phyloP scores from a whole-genome alignment of 2,888 invertebrate species.

The Sminthurinus aureus region DNA sequence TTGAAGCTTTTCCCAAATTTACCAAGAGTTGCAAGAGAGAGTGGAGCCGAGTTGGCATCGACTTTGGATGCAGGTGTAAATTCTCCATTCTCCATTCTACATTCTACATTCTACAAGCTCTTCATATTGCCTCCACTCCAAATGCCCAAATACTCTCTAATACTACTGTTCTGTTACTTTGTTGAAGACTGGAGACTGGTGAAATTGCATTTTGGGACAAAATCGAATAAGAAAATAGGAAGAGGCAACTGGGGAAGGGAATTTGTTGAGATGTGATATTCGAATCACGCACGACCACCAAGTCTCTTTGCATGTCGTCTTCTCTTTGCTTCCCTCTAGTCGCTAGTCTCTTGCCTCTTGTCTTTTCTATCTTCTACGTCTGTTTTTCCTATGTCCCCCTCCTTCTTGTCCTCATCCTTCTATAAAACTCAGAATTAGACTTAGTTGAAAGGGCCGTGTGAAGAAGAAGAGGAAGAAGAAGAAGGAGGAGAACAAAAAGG shows the following conservation, averaged over 20 bases:
- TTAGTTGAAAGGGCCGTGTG: constrained; percentile 24
- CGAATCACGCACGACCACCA: constrained; percentile 53
- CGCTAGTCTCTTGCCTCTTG: constrained; percentile 30
- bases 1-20: too few species aligned
- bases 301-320: constrained; percentile 50
- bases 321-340: constrained; percentile 38
- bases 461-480: neutral
- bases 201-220: constrained; percentile 50
- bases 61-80: constrained; percentile 47
- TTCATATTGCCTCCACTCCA: too few species aligned
- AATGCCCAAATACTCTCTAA: too few species aligned
- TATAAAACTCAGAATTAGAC: constrained; percentile 15
- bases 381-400: neutral
- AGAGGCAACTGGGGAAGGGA: constrained; percentile 48
- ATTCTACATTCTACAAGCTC: too few species aligned
- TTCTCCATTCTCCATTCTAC: constrained; percentile 37
- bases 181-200: constrained; percentile 2
- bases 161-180: too few species aligned
- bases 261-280: constrained; percentile 49
- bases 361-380: constrained; percentile 24
- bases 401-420: constrained; percentile 13
- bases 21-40: too few species aligned
- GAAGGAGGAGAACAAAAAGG: neutral
- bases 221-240: constrained; percentile 54
- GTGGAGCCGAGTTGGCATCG: too few species aligned